These are phyloP conservation scores for Drosophila bocqueti DNA, from an alignment of 1,140 invertebrate species.

Conservation along the genomic window DNA sequence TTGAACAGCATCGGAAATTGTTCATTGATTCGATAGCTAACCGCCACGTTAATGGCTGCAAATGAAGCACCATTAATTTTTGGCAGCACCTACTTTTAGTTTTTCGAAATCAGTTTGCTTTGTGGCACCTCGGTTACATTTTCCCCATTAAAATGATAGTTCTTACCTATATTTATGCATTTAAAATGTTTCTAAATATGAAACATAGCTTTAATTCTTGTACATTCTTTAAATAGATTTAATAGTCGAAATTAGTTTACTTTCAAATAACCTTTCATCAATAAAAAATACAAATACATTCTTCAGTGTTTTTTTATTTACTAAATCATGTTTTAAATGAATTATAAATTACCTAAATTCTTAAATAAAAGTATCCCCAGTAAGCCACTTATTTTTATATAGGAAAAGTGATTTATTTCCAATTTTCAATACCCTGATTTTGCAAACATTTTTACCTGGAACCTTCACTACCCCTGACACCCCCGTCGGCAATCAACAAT, in stretches of 20 bases:
- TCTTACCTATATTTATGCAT: background rate
- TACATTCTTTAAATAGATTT: background rate
- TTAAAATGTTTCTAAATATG: background rate
- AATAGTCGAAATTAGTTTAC: background rate
- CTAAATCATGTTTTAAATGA: too few relatives aligned
- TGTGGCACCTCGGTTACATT: background rate
- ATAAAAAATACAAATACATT: background rate
- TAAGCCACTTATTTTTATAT: too few relatives aligned
- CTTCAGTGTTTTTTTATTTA: background rate
- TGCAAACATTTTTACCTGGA: background rate
- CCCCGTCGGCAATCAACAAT: slow-evolving; percentile 8
- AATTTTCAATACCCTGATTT: background rate
- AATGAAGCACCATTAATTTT: slow-evolving; percentile 39
- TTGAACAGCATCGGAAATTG: slow-evolving; percentile 51
- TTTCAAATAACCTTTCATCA: background rate
- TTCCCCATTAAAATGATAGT: too few relatives aligned
- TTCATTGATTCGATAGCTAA: slow-evolving; percentile 46
- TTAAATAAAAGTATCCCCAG: background rate
- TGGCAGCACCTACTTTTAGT: slow-evolving; percentile 14
- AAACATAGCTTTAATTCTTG: background rate
- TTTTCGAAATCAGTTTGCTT: background rate
- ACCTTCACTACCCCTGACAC: background rate
- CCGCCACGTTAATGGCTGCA: slow-evolving; percentile 56
- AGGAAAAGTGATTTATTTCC: background rate
- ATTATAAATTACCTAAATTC: too few relatives aligned